Evolutionary conservation across 1,140 invertebrate genomes (phyloP).

Genomic region (Drosophila kohkoa): DNA sequence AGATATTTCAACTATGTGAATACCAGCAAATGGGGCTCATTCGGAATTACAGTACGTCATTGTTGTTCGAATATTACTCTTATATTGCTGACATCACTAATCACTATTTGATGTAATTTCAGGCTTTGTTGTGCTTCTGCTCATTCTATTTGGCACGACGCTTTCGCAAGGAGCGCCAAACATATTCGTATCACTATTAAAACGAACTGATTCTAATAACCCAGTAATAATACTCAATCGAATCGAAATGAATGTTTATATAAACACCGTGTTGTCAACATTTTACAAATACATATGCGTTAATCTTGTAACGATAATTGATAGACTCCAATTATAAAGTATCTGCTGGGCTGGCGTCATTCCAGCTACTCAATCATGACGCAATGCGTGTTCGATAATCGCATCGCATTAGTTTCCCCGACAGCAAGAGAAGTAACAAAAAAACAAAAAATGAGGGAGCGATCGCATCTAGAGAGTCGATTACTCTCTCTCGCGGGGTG

Average conservation of each 20-base stretch:
- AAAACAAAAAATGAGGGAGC: constrained; percentile 6
- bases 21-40: constrained; percentile 59
- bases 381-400: constrained; percentile 55
- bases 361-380: constrained; percentile 36
- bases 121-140: constrained; percentile 66
- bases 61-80: constrained; percentile 7
- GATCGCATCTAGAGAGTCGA: constrained; percentile 4
- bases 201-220: constrained; percentile 12
- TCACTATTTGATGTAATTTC: constrained; percentile 11
- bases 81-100: neutral
- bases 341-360: constrained; percentile 24
- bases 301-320: neutral
- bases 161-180: constrained; percentile 69
- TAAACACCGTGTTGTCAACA: constrained; percentile 15
- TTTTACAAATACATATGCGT: constrained; percentile 15
- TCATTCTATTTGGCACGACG: constrained; percentile 68
- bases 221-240: neutral
- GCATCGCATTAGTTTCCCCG: constrained; percentile 36
- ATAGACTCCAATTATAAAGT: constrained; percentile 1
- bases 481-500: constrained; percentile 11
- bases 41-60: constrained; percentile 53
- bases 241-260: neutral
- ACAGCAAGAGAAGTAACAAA: too few relatives aligned
- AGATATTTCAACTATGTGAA: constrained; percentile 53
- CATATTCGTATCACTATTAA: constrained; percentile 57